Evolutionary conservation across 2,888 invertebrate species (phyloP), one percentile per base, ranked within the genome.

Genomic region (Drosophila fungiperda): DNA sequence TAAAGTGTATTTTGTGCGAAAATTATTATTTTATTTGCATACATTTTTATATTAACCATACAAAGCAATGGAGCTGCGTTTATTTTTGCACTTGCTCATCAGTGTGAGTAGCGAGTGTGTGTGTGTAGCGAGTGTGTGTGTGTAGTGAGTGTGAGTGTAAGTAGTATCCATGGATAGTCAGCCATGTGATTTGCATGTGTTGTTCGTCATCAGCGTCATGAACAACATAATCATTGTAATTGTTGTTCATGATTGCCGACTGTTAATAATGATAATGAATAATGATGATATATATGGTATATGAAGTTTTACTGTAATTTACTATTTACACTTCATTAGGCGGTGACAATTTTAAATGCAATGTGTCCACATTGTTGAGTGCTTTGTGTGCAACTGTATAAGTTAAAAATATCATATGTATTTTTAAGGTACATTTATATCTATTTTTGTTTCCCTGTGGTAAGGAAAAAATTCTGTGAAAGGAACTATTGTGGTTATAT

Each of bases 281-380:
- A 65, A 68, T 74, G 69, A 52, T 76, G 61, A 74, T 79, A 76
- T 79, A 77, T 79, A 76, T 79, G 83, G 75, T 79, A 79, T 78
- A 82, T 87, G 83, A 87, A 83, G 86, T 82, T 78, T 82, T 75
- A 87, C 77, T 85, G 90, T 85, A 89, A 89, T 87, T 89, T 81
- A 85, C 90, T 89, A 87, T 87, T 87, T 87, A 87, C 90, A 87
- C 88, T 89, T 87, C 86, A 89, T 87, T 87, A 89, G 79, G 86
- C 86, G 70, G 79, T 76, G 88, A 87, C 88, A 87, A 87, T 76
- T 83, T 87, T 87, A 87, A 87, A 86, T 85, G 86, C 87, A 87
- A 90, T 89, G 86, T 87, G 88, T 89, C 84, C 84, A 84, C 87
- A 88, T 80, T 68, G 68, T 60, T 83, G 82, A 84, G 84, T 84